Base-by-base conservation (phyloP, 2,113 vertebrate species). In the Sterna hirundo region DNA sequence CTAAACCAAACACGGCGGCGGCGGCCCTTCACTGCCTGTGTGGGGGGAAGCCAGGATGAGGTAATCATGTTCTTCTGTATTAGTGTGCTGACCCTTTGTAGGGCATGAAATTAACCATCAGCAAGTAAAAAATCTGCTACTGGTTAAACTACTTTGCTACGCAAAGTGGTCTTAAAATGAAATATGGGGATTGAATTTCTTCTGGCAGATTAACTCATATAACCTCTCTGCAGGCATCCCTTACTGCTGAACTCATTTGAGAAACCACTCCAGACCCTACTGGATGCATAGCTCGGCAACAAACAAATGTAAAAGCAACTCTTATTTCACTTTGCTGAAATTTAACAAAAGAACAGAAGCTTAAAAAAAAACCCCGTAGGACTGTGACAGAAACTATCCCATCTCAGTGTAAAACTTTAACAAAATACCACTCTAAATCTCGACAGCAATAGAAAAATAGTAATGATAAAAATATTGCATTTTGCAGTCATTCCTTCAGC, bases 131-230 rank as follows among this genome's bases (percentile, higher is more conserved):
- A 98, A 98, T 98, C 98, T 98, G 98, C 98, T 98, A 94, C 26
- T 97, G 97, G 97, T 98, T 98, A 98, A 98, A 98, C 98, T 98
- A 97, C 98, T 98, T 98, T 94, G 95, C 98, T 98, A 97, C 95
- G 38, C 97, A 97, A 98, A 98, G 96, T 98, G 97, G 97, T 96
- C 97, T 97, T 97, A 97, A 98, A 98, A 97, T 97, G 97, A 97
- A 97, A 97, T 96, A 96, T 72, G 77, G 90, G 97, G 97, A 98
- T 98, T 96, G 97, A 97, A 97, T 98, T 98, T 98, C 98, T 95
- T 88, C 76, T 87, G 87, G 89, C 93, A 98, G 98, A 97, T 98
- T 98, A 98, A 98, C 97, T 97, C 91, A 27, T 69, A 93, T 95
- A 98, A 98, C 98, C 97, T 95, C 95, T 88, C 97, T 83, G 90